Conservation (phyloP, 2,113 vertebrate genomes). For the Capricornis sumatraensis region DNA sequence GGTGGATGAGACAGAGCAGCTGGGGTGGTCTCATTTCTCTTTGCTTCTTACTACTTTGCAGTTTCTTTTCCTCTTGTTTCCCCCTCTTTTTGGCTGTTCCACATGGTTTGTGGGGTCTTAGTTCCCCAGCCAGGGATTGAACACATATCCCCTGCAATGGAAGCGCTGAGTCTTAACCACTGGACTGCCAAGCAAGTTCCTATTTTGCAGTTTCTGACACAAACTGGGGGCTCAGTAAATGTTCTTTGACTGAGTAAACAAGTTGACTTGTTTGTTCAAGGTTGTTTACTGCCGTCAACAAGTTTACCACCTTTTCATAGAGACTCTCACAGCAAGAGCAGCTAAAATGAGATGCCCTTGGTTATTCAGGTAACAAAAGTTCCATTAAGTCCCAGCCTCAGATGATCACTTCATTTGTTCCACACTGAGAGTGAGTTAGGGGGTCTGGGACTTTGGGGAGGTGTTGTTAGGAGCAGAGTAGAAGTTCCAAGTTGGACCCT, state of each 20-base stretch:
- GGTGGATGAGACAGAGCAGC: neutral
- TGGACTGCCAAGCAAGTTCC: neutral
- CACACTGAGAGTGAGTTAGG: neutral
- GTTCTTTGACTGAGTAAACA: neutral
- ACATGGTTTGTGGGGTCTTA: neutral
- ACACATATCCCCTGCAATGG: neutral
- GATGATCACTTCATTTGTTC: neutral
- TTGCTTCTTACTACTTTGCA: neutral
- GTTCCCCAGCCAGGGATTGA: neutral
- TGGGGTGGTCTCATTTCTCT: neutral
- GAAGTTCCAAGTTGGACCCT: neutral
- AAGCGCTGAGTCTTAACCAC: neutral
- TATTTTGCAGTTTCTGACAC: neutral
- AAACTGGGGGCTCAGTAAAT: neutral
- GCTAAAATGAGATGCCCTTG: neutral
- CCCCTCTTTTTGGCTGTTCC: neutral
- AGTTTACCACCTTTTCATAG: neutral
- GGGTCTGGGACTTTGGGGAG: neutral
- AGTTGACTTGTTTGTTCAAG: neutral
- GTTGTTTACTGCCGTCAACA: neutral
- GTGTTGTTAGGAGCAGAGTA: neutral
- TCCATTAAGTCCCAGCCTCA: slow-evolving; percentile 9
- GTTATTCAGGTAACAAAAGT: neutral
- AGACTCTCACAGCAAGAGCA: neutral
- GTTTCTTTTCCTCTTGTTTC: neutral